A percentile compares a stretch with the other conserved stretches of the same genome.
Evolutionary conservation across 1,140 invertebrate genomes (phyloP).

Genomic region (Eriosoma lanigerum): DNA sequence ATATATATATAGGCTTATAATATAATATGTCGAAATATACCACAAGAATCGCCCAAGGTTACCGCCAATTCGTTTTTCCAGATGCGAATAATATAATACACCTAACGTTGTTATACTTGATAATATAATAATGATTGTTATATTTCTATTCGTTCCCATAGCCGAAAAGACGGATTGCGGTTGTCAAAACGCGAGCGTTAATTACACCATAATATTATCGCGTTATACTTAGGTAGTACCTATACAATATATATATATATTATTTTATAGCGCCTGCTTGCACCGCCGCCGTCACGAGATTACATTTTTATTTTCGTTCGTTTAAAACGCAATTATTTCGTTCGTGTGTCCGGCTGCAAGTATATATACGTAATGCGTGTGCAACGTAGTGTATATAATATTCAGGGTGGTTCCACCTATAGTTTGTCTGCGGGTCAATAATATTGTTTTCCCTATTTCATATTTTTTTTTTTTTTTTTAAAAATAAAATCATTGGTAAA

Average conservation of each 20-base stretch:
- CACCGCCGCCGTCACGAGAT: not conserved
- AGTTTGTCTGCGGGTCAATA: too few species aligned
- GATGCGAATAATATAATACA: not conserved
- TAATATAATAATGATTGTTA: not conserved
- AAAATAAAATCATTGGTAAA: too few species aligned
- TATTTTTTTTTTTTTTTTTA: too few species aligned
- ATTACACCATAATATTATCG: not conserved
- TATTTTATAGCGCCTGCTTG: too few species aligned
- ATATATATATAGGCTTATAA: too few species aligned
- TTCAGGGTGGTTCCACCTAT: too few species aligned
- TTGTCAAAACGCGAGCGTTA: slow-evolving; percentile 36
- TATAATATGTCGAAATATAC: not conserved
- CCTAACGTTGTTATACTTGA: too few species aligned
- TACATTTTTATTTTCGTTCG: too few species aligned
- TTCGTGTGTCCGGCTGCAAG: not conserved
- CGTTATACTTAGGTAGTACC: not conserved
- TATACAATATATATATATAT: slow-evolving; percentile 3
- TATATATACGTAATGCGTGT: too few species aligned
- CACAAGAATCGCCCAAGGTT: slow-evolving; percentile 24
- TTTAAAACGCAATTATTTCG: slow-evolving; percentile 25
- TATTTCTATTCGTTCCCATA: not conserved
- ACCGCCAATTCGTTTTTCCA: slow-evolving; percentile 18
- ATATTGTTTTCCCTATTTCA: too few species aligned
- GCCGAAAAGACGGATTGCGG: slow-evolving; percentile 6
- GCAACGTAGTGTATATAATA: too few species aligned